Conservation (phyloP, 2,797 vertebrate species). For the Acomys russatus region DNA sequence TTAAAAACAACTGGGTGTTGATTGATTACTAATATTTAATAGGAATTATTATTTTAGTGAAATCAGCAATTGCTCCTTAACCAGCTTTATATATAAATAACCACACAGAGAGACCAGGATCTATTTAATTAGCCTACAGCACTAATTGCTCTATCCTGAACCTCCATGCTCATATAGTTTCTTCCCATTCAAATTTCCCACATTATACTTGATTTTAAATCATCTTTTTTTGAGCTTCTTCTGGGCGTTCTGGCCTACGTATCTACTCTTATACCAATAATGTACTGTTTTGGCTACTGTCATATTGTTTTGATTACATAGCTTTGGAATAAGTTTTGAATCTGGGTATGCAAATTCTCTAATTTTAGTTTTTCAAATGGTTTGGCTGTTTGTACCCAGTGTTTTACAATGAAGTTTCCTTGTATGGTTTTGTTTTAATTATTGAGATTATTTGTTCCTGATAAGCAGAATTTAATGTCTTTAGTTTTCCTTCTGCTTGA, state of each 20-base stretch:
- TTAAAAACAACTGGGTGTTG: background rate
- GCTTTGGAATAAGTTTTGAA: conserved; percentile 23
- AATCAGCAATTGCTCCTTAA: too few relatives aligned
- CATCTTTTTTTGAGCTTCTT: background rate
- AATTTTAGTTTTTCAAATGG: background rate
- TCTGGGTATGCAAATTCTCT: background rate
- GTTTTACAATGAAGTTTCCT: conserved; percentile 24
- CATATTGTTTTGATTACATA: background rate
- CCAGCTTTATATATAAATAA: too few relatives aligned
- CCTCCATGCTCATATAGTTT: too few relatives aligned
- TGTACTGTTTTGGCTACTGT: background rate
- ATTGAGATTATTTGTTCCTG: conserved; percentile 26
- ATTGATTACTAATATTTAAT: too few relatives aligned
- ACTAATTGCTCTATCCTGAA: too few relatives aligned
- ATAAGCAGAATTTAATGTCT: conserved; percentile 46
- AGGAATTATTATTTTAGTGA: too few relatives aligned
- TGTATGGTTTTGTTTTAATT: conserved; percentile 12
- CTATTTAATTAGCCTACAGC: too few relatives aligned
- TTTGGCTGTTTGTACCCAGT: background rate
- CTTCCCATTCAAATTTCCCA: too few relatives aligned
- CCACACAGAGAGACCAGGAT: too few relatives aligned
- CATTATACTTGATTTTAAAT: background rate
- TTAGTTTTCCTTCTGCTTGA: conserved; percentile 20
- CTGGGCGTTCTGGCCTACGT: background rate
- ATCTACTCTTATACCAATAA: background rate